These are phyloP conservation scores for Drosophila ustulata DNA, from an alignment of 2,888 invertebrate genomes.

Conservation along the genomic window DNA sequence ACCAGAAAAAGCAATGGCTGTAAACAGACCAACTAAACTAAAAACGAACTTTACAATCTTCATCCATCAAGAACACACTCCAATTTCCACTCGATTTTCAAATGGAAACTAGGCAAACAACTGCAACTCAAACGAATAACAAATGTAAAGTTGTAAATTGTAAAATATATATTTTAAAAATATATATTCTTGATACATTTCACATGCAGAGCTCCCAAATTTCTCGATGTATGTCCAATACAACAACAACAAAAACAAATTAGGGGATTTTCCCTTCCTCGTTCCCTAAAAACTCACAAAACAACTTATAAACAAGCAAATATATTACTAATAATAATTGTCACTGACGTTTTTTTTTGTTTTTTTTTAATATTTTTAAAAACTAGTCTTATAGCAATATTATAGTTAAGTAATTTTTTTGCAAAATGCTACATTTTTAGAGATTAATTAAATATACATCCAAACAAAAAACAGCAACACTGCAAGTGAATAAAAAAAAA, in stretches of 20 bases:
- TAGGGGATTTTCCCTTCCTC: not conserved
- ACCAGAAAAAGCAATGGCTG: not conserved
- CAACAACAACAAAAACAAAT: not conserved
- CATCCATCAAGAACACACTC: not conserved
- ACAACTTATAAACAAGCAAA: constrained; percentile 14
- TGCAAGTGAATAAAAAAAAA: constrained; percentile 15
- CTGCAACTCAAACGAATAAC: not conserved
- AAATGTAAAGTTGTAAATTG: not conserved
- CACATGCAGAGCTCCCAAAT: not conserved
- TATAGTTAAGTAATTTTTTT: constrained; percentile 66
- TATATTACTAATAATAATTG: constrained; percentile 18
- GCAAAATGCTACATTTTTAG: constrained; percentile 36
- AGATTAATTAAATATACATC: constrained; percentile 27
- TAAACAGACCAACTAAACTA: not conserved
- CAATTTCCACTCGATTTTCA: not conserved
- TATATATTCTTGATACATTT: constrained; percentile 1
- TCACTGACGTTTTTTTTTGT: constrained; percentile 23
- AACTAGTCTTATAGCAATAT: constrained; percentile 73
- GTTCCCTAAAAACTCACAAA: not conserved
- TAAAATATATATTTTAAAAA: constrained; percentile 3
- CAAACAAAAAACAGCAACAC: constrained; percentile 31
- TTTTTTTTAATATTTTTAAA: constrained; percentile 57
- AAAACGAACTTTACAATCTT: not conserved
- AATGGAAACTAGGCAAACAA: not conserved
- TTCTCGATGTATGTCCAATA: constrained; percentile 1